Evolutionary conservation across 1,140 invertebrate species (phyloP), one percentile per base, ranked within the genome.

Genomic region (Thrips palmi): DNA sequence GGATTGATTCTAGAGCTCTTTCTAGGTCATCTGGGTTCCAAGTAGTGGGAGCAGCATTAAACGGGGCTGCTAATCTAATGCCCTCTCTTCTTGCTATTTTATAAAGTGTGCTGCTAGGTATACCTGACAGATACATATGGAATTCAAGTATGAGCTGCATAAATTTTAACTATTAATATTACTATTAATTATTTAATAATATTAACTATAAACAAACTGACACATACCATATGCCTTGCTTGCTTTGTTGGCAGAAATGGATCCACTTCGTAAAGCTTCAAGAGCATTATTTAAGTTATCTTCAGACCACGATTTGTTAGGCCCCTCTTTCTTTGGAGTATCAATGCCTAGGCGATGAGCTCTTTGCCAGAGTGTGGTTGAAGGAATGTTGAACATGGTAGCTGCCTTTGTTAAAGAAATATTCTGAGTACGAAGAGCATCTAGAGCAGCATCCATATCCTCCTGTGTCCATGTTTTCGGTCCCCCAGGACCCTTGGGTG

Each of bases 81-180:
- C 82, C 82, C 59, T 88, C 83, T 50, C 81, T 68, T 44, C 82
- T 68, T 8, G 83, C 83, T 48, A 87, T 87, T 68, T 87, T 87
- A 61, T 86, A 87, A 49, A 87, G 58, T 3, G 83, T 87, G 53
- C 81, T 85, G 47, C 80, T 85, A 14, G 83, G 83, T 53, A 87
- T 86, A 12, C 74, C 67, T 70, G 49, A 4, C 46, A 45, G 46
- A 15, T 42, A 40, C 24, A 28, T 14, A 38, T 22, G 19, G 25
- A 22, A 20, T 39, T n/a, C 10, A 4, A 40, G 21, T 24, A 24
- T 11, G 11, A 11, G n/a, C n/a, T n/a, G n/a, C n/a, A 21, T 19
- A 19, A 10, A 15, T 32, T 11, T 32, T n/a, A n/a, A n/a, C n/a
- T n/a, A n/a, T n/a, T n/a, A n/a, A n/a, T n/a, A n/a, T n/a, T n/a